A percentile compares a stretch with the other conserved stretches of the same genome.
phyloP scores from a whole-genome alignment of 2,888 invertebrate species.

The Bruchidius siliquastri region DNA sequence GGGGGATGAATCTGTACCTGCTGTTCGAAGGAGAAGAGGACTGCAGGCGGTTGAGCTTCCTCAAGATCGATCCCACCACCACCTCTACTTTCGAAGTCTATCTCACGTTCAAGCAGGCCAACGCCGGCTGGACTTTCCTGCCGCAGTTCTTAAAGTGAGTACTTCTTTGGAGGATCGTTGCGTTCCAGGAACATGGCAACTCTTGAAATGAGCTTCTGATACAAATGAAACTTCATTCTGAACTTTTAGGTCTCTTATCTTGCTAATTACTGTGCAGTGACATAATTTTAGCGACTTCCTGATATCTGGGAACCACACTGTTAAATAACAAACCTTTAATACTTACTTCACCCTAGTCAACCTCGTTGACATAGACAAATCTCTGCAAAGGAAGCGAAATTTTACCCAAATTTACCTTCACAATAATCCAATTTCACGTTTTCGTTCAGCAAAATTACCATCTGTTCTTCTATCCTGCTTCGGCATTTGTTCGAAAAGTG shows the following conservation, averaged over 20 bases:
- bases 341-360: too few species aligned
- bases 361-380: not conserved
- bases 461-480: not conserved
- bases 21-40: conserved; percentile 71
- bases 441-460: not conserved
- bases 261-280: too few species aligned
- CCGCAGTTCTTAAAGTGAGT: conserved; percentile 89
- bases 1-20: conserved; percentile 79
- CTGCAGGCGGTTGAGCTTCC: conserved; percentile 70
- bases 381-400: not conserved
- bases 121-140: conserved; percentile 80
- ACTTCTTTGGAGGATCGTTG: not conserved
- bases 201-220: too few species aligned
- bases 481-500: not conserved
- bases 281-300: too few species aligned
- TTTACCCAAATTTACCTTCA: not conserved
- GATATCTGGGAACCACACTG: too few species aligned
- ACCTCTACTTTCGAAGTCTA: conserved; percentile 89
- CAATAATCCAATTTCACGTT: not conserved
- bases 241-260: too few species aligned
- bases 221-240: too few species aligned
- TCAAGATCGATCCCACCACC: conserved; percentile 81
- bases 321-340: too few species aligned
- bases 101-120: conserved; percentile 81
- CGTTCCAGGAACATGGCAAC: not conserved